Conservation (phyloP, 2,888 invertebrate genomes). For the Drosophila diplacantha region DNA sequence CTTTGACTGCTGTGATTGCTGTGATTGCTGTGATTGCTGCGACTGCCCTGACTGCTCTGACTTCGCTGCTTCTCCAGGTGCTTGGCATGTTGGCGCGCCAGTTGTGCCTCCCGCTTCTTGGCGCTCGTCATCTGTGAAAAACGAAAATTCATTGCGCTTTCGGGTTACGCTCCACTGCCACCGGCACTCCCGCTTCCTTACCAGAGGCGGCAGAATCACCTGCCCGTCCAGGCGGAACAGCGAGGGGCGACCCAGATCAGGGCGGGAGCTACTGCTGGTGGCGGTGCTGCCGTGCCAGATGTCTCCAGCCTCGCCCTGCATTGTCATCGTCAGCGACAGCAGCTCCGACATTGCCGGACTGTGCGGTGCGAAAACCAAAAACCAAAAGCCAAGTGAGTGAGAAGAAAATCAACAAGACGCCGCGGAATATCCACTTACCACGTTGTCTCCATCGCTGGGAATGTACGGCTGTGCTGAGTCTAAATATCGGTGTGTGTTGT, state of each 20-base stretch:
- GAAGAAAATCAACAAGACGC: background rate
- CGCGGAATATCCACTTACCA: background rate
- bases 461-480: background rate
- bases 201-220: constrained; percentile 76
- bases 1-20: background rate
- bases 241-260: constrained; percentile 40
- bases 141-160: constrained; percentile 6
- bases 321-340: constrained; percentile 3
- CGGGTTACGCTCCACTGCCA: constrained; percentile 40
- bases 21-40: background rate
- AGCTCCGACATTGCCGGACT: constrained; percentile 1
- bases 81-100: constrained; percentile 64
- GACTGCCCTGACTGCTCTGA: constrained; percentile 16
- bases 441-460: constrained; percentile 11
- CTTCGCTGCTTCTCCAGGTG: constrained; percentile 57
- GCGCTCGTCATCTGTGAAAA: constrained; percentile 72
- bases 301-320: constrained; percentile 11
- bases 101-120: constrained; percentile 67
- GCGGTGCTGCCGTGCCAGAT: constrained; percentile 4
- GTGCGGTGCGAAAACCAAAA: background rate
- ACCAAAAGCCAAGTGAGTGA: background rate
- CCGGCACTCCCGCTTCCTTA: constrained; percentile 53
- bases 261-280: background rate
- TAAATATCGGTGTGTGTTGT: background rate
- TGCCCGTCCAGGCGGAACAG: constrained; percentile 76